Conservation (phyloP, 2,113 vertebrate genomes). For the Falcunculus frontatus region DNA sequence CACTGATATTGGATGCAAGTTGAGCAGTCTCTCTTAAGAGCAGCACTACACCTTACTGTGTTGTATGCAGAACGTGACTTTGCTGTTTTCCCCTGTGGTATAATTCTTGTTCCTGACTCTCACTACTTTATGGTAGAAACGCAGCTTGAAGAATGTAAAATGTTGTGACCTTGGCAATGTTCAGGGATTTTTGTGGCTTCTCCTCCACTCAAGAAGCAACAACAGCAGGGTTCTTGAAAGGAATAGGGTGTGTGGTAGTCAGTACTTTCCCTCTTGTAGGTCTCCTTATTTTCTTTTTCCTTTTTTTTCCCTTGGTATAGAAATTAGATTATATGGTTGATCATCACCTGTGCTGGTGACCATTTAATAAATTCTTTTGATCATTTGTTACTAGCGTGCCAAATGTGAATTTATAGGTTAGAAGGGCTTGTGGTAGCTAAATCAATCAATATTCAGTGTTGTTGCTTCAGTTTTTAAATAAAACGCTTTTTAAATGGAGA, state of each 20-base stretch:
- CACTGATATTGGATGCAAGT: neutral
- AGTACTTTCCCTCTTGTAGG: neutral
- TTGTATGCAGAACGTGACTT: fast-evolving
- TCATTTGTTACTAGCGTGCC: neutral
- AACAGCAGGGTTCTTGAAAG: neutral
- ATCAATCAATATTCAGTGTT: neutral
- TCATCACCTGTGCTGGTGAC: neutral
- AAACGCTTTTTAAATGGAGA: neutral
- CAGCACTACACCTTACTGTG: neutral
- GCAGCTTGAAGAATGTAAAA: neutral
- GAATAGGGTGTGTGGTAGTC: neutral
- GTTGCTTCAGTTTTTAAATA: neutral
- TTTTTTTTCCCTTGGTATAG: neutral
- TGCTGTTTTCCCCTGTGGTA: neutral
- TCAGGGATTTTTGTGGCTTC: neutral
- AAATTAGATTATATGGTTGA: neutral
- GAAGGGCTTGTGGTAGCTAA: neutral
- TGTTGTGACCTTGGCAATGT: neutral
- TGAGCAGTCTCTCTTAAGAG: neutral
- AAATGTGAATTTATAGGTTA: neutral
- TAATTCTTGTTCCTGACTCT: neutral
- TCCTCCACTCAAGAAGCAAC: neutral
- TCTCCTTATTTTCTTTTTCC: neutral
- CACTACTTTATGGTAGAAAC: neutral
- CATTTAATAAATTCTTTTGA: neutral